phyloP scores from a whole-genome alignment of 23 tunicate genomes.

The Ciona savignyi region DNA sequence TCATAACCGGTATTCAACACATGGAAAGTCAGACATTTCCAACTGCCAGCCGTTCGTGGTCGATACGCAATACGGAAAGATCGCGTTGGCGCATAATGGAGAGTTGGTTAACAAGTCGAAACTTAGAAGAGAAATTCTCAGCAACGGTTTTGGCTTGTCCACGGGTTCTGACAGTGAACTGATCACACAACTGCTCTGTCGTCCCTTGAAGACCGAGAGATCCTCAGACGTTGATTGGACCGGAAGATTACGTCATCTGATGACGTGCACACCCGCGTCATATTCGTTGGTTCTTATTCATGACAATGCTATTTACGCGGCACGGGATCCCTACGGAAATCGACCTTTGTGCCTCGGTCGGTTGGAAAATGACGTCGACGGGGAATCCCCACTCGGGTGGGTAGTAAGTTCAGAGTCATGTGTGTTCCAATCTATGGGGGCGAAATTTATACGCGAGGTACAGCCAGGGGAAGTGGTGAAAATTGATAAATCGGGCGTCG shows the following conservation, averaged over 20 bases:
- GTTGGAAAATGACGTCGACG: too few relatives aligned
- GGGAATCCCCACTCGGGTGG: conserved; percentile 11
- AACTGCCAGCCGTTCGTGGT: conserved; percentile 86
- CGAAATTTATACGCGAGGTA: conserved; percentile 42
- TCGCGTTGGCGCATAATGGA: conserved; percentile 84
- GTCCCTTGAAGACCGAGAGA: conserved; percentile 35
- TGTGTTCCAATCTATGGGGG: conserved; percentile 65
- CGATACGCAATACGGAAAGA: conserved; percentile 49
- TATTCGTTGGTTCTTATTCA: conserved; percentile 59
- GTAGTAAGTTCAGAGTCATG: too few relatives aligned
- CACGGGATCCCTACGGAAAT: conserved; percentile 80
- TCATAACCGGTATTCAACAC: conserved; percentile 70
- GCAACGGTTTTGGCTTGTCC: conserved; percentile 68
- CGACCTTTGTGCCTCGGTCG: conserved; percentile 74
- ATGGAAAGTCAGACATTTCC: conserved; percentile 50
- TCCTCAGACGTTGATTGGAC: conserved; percentile 24
- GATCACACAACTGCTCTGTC: conserved; percentile 61
- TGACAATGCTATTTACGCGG: conserved; percentile 45
- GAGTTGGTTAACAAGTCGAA: conserved; percentile 55
- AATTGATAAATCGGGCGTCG: conserved; percentile 19
- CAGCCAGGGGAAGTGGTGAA: conserved; percentile 60
- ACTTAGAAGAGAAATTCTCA: conserved; percentile 44
- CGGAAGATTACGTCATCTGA: conserved; percentile 37
- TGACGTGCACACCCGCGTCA: conserved; percentile 48
- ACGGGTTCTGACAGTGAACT: conserved; percentile 81